These are phyloP conservation scores for Hypanus sabinus DNA, from an alignment of 2,113 vertebrate species.

Conservation along the genomic window DNA sequence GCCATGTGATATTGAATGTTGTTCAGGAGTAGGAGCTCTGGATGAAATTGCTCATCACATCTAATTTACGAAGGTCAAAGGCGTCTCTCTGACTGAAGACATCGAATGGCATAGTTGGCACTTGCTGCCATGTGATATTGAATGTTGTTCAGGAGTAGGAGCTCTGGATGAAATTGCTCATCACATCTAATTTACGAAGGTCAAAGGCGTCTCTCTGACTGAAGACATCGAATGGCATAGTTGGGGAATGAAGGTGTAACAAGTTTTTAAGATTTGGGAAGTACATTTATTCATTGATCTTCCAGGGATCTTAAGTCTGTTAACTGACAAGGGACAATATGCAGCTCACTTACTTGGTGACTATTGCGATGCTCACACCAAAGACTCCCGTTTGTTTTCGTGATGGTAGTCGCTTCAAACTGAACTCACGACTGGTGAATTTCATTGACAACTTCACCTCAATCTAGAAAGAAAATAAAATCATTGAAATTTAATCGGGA, in stretches of 20 bases:
- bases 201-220: no score
- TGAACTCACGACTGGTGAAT: constrained; percentile 94
- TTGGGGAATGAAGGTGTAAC: not conserved
- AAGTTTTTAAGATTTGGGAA: not conserved
- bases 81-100: not conserved
- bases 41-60: not conserved
- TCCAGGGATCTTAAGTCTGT: not conserved
- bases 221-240: not conserved
- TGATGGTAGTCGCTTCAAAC: constrained; percentile 86
- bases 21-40: not conserved
- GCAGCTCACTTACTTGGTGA: constrained; percentile 80
- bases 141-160: not conserved
- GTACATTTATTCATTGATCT: not conserved
- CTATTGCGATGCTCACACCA: constrained; percentile 85
- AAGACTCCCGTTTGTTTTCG: constrained; percentile 89
- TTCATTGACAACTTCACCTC: constrained; percentile 93
- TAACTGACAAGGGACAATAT: not conserved
- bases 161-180: not conserved
- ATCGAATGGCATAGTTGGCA: not conserved
- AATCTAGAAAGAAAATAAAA: constrained; percentile 56
- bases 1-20: not conserved
- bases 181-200: not conserved
- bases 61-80: not conserved
- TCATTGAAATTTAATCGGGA: not conserved
- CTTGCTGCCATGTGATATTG: not conserved